Evolutionary conservation across 2,797 vertebrate species (phyloP), one percentile per base, ranked within the genome.

Genomic region (Agapornis canus): DNA sequence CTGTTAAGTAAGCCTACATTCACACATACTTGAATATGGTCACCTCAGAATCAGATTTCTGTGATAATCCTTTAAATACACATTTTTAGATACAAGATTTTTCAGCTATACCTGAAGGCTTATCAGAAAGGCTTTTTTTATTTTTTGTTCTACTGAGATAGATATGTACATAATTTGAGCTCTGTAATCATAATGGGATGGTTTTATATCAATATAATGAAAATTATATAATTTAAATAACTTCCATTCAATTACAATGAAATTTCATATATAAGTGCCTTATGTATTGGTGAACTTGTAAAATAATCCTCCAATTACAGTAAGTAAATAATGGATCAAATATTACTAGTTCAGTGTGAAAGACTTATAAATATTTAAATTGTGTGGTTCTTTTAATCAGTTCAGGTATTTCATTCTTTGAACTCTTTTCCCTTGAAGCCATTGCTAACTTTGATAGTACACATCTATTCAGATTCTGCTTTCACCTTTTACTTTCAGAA

Each of bases 341-440:
- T 84, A 32, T 35, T 75, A 65, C 4, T 52, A 54, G 69, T 57
- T 65, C 59, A 49, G 10, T 22, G 14, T 79, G 22, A 32, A 79
- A 89, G 32, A 56, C 6, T 63, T 47, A n/a, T 1, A 86, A 54
- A 21, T 60, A 26, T 9, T 90, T 85, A 66, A 63, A 51, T 31
- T 49, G 4, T 0, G 0, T 81, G 12, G 18, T 40, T 78, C 61
- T 72, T 69, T 32, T 16, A 32, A 27, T 84, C 32, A 0, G 1
- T 10, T 82, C 35, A 37, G n/a, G 13, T 79, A 26, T 18, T 86
- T 90, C 6, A 18, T 76, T 90, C 60, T 81, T 75, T 76, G 27
- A 51, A 52, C 26, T 65, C 64, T 56, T 13, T 82, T 87, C 27
- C 37, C 16, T n/a, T 64, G 49, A 59, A 70, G 64, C 13, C 18